Evolutionary conservation across 2,797 vertebrate genomes (phyloP).

Genomic region (Chelonia mydas): DNA sequence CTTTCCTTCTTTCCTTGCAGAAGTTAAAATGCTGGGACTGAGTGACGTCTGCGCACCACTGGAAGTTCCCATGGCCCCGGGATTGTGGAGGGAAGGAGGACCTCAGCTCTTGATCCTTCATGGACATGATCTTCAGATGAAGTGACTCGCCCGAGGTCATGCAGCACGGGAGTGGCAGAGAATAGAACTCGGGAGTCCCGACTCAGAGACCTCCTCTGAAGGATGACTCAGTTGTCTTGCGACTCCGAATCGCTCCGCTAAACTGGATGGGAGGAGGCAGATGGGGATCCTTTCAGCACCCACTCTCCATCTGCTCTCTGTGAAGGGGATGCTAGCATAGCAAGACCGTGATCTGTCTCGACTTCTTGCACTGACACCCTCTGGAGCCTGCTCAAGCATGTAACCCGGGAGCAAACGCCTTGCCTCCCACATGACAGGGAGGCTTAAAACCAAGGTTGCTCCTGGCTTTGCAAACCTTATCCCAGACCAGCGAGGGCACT

Average conservation of each 20-base stretch:
- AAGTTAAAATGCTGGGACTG: too few species aligned
- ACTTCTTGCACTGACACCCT: neutral
- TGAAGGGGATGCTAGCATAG: neutral
- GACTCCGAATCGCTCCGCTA: neutral
- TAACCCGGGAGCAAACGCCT: neutral
- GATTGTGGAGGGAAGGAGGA: neutral
- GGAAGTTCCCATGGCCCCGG: neutral
- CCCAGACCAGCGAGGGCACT: neutral
- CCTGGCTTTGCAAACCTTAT: neutral
- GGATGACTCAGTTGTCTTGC: neutral
- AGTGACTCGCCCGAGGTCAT: neutral
- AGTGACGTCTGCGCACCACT: too few species aligned
- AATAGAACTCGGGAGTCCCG: rapidly evolving
- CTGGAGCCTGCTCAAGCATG: neutral
- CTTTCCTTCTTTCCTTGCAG: neutral
- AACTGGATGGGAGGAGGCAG: rapidly evolving
- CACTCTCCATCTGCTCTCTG: neutral
- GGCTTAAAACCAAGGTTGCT: too few species aligned
- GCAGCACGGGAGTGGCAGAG: neutral
- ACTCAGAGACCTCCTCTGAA: neutral
- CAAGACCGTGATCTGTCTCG: neutral
- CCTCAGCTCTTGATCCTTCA: rapidly evolving
- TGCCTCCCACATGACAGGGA: neutral
- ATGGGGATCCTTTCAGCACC: neutral
- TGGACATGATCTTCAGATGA: neutral